These are phyloP conservation scores for Steatornis caripensis DNA, from an alignment of 2,113 vertebrate species.

Conservation along the genomic window DNA sequence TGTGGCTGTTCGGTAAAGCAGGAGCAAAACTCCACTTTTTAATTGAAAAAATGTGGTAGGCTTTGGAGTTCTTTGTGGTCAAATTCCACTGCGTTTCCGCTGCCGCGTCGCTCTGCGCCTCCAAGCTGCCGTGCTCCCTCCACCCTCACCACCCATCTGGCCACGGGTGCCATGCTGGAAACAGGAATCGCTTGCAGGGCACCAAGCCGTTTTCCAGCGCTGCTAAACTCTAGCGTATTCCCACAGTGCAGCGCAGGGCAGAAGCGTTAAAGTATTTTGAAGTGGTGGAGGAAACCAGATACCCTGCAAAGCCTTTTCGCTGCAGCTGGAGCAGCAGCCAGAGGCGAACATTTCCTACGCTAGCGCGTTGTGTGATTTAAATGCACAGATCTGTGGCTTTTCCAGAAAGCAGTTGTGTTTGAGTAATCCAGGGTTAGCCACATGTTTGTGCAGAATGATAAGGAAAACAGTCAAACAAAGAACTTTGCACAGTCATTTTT, in stretches of 20 bases:
- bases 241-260: neutral
- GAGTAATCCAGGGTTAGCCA: neutral
- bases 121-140: neutral
- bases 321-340: neutral
- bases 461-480: neutral
- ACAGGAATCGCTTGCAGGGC: neutral
- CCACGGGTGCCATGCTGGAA: neutral
- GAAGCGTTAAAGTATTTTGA: neutral
- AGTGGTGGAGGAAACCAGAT: neutral
- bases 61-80: neutral
- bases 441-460: neutral
- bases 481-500: neutral
- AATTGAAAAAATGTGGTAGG: neutral
- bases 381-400: neutral
- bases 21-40: neutral
- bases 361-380: fast-evolving
- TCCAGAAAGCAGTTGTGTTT: neutral
- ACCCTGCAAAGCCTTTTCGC: neutral
- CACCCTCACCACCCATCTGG: fast-evolving
- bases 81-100: fast-evolving
- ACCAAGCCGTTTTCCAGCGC: fast-evolving
- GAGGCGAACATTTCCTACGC: neutral
- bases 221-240: fast-evolving
- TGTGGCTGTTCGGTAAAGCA: neutral
- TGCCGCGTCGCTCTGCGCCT: fast-evolving